phyloP scores from a whole-genome alignment of 2,113 vertebrate genomes.

The Sturnira hondurensis region DNA sequence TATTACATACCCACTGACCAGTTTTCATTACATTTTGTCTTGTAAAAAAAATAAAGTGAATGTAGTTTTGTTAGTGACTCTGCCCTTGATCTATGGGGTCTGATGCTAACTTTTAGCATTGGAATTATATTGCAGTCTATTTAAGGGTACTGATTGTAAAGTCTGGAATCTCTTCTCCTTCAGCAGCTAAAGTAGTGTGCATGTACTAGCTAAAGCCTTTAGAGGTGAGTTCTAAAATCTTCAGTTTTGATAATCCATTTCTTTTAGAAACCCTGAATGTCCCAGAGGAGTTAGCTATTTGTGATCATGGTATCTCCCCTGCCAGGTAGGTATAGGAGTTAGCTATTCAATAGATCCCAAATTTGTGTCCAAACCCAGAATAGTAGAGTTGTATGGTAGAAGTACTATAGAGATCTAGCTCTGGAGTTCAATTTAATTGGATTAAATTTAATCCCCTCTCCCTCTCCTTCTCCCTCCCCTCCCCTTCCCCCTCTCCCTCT shows the following conservation, averaged over 20 bases:
- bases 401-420: background rate
- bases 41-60: background rate
- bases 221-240: background rate
- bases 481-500: no score
- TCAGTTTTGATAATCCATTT: background rate
- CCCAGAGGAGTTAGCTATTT: background rate
- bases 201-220: background rate
- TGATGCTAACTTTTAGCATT: background rate
- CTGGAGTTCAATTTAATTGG: background rate
- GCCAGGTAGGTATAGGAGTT: background rate
- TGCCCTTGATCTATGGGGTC: background rate
- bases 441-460: background rate
- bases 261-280: background rate
- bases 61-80: background rate
- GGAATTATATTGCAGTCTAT: background rate
- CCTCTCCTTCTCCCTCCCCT: no score
- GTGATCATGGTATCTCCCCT: background rate
- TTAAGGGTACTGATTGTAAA: background rate
- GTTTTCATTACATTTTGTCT: background rate
- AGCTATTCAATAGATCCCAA: background rate
- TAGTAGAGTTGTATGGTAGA: background rate
- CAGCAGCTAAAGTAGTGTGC: background rate
- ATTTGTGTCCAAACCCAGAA: background rate
- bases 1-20: background rate
- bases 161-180: background rate